Conservation (phyloP, 53 echinoderm and acorn worm genomes). For the Actinopyga echinites region DNA sequence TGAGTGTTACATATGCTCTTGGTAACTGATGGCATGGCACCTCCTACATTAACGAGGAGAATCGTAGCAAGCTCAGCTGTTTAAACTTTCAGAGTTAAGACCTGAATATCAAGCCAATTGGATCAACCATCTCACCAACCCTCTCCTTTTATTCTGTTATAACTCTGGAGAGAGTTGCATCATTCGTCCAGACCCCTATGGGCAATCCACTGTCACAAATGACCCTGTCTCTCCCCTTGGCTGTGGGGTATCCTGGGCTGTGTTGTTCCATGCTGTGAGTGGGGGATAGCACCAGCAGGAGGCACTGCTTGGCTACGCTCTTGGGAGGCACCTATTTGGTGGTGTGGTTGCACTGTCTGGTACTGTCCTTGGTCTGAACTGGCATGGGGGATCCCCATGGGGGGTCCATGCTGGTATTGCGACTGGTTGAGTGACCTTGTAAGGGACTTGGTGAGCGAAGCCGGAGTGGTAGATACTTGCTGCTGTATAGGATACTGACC, state of each 20-base stretch:
- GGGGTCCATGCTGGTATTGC: constrained; percentile 7
- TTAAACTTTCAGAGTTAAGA: too few species aligned
- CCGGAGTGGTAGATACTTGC: background rate
- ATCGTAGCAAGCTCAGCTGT: too few species aligned
- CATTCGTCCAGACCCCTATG: too few species aligned
- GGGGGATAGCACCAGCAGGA: constrained; percentile 32
- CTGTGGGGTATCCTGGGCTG: constrained; percentile 41
- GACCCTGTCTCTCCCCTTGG: constrained; percentile 17
- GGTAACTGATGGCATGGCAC: too few species aligned
- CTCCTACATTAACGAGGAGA: too few species aligned
- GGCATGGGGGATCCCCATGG: constrained; percentile 26
- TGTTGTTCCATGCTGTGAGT: constrained; percentile 2
- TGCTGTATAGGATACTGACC: background rate
- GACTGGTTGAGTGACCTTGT: constrained; percentile 14
- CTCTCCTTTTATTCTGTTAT: too few species aligned
- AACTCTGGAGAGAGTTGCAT: too few species aligned
- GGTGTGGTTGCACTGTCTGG: constrained; percentile 30
- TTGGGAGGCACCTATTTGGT: constrained; percentile 34
- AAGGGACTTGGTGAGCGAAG: background rate
- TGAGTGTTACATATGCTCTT: background rate
- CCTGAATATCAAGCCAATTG: too few species aligned
- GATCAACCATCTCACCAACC: too few species aligned
- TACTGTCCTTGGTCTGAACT: constrained; percentile 39
- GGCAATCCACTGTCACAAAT: constrained; percentile 12
- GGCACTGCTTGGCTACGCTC: constrained; percentile 44